A percentile compares a stretch with the other conserved stretches of the same genome.
phyloP scores from a whole-genome alignment of 2,113 vertebrate species.

The Cololabis saira region DNA sequence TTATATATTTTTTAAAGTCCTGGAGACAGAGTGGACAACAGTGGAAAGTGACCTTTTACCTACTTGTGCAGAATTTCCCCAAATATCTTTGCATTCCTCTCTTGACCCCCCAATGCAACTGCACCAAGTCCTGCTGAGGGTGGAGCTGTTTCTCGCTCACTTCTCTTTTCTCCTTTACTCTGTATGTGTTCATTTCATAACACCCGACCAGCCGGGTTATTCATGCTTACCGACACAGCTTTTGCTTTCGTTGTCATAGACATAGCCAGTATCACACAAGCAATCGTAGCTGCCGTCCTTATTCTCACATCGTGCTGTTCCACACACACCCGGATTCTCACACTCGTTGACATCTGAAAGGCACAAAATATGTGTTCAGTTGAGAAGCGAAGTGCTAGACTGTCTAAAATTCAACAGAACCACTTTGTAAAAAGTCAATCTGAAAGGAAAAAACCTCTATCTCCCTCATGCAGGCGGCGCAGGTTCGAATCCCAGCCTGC shows the following conservation, averaged over 20 bases:
- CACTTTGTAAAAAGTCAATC: no score
- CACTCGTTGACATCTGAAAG: slow-evolving; percentile 93
- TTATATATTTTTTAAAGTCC: background rate
- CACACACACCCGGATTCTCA: slow-evolving; percentile 81
- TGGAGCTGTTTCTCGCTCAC: slow-evolving; percentile 22
- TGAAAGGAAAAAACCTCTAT: no score
- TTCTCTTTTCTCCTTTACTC: background rate
- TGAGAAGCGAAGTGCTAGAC: background rate
- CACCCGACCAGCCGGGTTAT: background rate
- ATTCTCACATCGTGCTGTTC: slow-evolving; percentile 88
- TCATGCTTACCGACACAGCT: slow-evolving; percentile 85
- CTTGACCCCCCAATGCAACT: slow-evolving; percentile 55
- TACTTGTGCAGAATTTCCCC: slow-evolving; percentile 48
- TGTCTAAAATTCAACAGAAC: background rate
- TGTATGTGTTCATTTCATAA: background rate
- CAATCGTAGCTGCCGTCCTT: slow-evolving; percentile 86
- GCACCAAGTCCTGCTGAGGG: slow-evolving; percentile 48
- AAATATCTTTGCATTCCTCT: slow-evolving; percentile 56
- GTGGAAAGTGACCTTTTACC: slow-evolving; percentile 51
- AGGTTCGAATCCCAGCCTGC: no score
- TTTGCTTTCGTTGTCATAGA: slow-evolving; percentile 84
- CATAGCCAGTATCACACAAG: slow-evolving; percentile 86
- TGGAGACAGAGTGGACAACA: background rate
- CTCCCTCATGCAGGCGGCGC: no score
- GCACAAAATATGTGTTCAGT: slow-evolving; percentile 20